Evolutionary conservation across 92 coral and sea anemone genomes (phyloP).

Genomic region (Actinernus sp.): DNA sequence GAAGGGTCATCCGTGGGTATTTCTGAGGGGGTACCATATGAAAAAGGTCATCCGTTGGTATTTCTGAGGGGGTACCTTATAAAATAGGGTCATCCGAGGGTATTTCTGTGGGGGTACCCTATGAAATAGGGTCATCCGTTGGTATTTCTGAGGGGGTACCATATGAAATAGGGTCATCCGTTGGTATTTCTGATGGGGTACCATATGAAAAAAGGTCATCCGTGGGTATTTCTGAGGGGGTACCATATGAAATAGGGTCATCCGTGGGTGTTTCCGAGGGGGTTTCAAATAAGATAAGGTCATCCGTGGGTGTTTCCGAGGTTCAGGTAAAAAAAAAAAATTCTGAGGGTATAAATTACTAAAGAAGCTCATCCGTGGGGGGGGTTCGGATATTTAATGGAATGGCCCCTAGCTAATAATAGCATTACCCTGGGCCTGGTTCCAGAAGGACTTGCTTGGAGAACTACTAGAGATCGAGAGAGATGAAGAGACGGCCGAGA

Average conservation of each 20-base stretch:
- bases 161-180: background rate
- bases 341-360: too few species aligned
- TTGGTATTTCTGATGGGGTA: background rate
- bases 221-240: background rate
- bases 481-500: too few species aligned
- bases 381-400: too few species aligned
- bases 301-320: background rate
- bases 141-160: background rate
- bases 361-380: too few species aligned
- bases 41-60: background rate
- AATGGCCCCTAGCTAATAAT: too few species aligned
- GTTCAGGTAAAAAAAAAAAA: too few species aligned
- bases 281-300: background rate
- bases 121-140: background rate
- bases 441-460: too few species aligned
- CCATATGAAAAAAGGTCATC: background rate
- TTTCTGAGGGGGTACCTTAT: background rate
- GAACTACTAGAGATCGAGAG: too few species aligned
- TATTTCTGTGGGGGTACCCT: background rate
- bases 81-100: background rate
- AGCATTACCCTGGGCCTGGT: too few species aligned
- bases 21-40: too few species aligned
- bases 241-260: background rate
- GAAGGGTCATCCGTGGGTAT: too few species aligned
- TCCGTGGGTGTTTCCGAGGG: constrained; percentile 1